Percentiles rank a stretch among this genome's conserved stretches.
phyloP scores from a whole-genome alignment of 2,113 vertebrate genomes.

The Pelvicachromis taeniatus region DNA sequence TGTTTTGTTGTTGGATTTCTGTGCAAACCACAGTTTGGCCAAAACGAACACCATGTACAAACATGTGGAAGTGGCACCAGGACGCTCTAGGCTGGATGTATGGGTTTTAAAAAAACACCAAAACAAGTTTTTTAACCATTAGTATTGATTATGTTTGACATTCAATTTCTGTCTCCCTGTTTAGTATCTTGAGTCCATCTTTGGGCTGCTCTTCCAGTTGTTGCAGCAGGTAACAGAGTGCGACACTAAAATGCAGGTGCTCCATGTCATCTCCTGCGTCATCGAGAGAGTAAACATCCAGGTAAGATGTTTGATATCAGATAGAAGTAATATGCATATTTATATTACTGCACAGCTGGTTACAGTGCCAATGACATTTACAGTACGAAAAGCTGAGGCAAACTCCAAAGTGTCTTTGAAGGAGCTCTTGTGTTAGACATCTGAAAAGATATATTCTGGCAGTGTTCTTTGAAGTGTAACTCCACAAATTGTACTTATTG shows the following conservation, averaged over 20 bases:
- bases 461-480: neutral
- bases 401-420: neutral
- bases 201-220: slow-evolving; percentile 90
- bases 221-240: slow-evolving; percentile 95
- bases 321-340: neutral
- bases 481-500: neutral
- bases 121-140: neutral
- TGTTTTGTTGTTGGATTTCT: too few species aligned
- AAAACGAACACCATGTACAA: too few species aligned
- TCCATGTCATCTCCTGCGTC: slow-evolving; percentile 95
- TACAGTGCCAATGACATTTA: neutral
- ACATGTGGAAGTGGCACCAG: too few species aligned
- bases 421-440: neutral
- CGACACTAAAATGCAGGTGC: slow-evolving; percentile 98
- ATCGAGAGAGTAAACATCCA: slow-evolving; percentile 94
- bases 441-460: neutral
- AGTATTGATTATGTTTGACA: neutral
- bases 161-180: neutral
- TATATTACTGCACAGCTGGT: neutral
- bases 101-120: neutral
- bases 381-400: neutral
- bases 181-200: slow-evolving; percentile 93
- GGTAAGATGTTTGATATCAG: slow-evolving; percentile 70
- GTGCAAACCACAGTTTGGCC: too few species aligned
- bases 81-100: too few species aligned